Conservation (phyloP, 2,797 vertebrate species). For the Siniperca scherzeri region DNA sequence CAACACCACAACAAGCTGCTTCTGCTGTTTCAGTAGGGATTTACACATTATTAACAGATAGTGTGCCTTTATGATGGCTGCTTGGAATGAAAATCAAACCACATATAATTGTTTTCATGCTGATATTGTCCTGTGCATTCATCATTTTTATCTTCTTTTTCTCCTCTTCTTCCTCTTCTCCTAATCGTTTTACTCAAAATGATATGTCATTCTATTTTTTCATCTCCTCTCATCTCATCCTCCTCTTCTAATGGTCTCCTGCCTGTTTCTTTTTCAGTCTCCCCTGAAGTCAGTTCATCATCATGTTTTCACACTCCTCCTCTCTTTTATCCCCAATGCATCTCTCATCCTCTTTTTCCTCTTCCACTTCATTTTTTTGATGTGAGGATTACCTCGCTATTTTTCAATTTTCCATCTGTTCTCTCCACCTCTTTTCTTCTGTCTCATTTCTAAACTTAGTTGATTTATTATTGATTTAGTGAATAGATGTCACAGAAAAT, state of each 20-base stretch:
- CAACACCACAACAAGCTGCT: background rate
- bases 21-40: background rate
- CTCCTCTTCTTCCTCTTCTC: background rate
- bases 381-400: slow-evolving; percentile 30
- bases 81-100: slow-evolving; percentile 7
- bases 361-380: slow-evolving; percentile 18
- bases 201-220: background rate
- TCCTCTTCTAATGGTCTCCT: slow-evolving; percentile 8
- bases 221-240: slow-evolving; percentile 24
- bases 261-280: slow-evolving; percentile 16
- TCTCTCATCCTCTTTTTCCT: slow-evolving; percentile 16
- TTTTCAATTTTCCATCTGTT: slow-evolving; percentile 17
- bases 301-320: slow-evolving; percentile 19
- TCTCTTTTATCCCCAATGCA: slow-evolving; percentile 37
- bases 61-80: background rate
- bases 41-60: background rate
- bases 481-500: no score
- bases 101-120: background rate
- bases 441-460: background rate
- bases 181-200: background rate
- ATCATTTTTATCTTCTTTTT: slow-evolving; percentile 11
- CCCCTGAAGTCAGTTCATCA: slow-evolving; percentile 24
- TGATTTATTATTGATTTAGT: no score
- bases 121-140: slow-evolving; percentile 1
- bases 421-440: slow-evolving; percentile 2